These are phyloP conservation scores for Thermophis baileyi DNA, from an alignment of 2,113 vertebrate genomes.

Conservation along the genomic window DNA sequence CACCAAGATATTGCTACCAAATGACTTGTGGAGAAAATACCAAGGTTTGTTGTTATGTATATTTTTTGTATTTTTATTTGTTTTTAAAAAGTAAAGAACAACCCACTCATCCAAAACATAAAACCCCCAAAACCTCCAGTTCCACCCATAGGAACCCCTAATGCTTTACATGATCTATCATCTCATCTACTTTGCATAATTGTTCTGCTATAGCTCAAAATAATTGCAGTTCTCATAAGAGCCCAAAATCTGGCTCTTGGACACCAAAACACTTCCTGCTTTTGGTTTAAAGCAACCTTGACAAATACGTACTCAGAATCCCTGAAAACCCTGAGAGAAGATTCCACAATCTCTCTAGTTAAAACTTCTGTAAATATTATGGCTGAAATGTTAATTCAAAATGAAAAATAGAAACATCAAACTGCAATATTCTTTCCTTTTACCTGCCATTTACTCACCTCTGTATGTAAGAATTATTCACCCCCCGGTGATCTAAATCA, in stretches of 20 bases:
- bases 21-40: neutral
- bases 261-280: neutral
- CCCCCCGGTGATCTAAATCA: conserved; percentile 94
- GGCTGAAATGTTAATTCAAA: neutral
- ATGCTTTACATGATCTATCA: neutral
- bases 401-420: neutral
- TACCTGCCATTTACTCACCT: conserved; percentile 70
- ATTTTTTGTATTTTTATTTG: neutral
- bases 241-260: neutral
- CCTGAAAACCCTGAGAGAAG: neutral
- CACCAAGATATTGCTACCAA: neutral
- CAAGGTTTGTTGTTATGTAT: neutral
- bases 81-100: neutral
- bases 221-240: neutral
- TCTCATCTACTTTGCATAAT: neutral
- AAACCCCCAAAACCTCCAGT: neutral
- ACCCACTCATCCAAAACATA: neutral
- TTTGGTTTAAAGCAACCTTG: neutral
- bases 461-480: conserved; percentile 98
- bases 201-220: neutral
- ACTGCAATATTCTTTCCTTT: neutral
- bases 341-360: neutral
- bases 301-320: neutral
- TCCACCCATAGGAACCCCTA: neutral
- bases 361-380: neutral